These are phyloP conservation scores for Delphinapterus leucas DNA, from an alignment of 2,113 vertebrate genomes.

Conservation along the genomic window DNA sequence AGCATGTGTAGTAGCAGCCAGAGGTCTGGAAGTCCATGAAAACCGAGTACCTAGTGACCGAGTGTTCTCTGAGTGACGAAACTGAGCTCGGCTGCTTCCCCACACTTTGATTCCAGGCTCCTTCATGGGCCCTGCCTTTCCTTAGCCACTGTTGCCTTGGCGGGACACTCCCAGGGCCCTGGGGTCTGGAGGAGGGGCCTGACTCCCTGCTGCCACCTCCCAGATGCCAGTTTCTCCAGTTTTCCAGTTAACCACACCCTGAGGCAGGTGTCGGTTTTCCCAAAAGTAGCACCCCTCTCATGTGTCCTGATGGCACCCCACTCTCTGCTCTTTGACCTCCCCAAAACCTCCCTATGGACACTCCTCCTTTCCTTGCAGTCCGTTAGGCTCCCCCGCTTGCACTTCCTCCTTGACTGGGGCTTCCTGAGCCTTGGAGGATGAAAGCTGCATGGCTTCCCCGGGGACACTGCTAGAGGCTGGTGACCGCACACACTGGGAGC, in stretches of 20 bases:
- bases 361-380: background rate
- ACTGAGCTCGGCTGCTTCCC: background rate
- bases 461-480: background rate
- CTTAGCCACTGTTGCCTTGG: background rate
- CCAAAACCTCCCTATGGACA: too few relatives aligned
- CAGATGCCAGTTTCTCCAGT: background rate
- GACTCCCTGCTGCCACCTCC: background rate
- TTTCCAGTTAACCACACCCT: background rate
- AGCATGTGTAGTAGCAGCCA: background rate
- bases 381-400: background rate
- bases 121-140: background rate
- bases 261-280: background rate
- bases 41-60: background rate
- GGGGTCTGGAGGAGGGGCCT: background rate
- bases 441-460: fast-evolving
- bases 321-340: background rate
- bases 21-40: background rate
- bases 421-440: background rate
- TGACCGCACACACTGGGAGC: fast-evolving
- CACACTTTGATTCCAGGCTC: background rate
- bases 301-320: background rate
- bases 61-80: background rate
- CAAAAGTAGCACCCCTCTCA: background rate
- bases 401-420: background rate
- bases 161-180: background rate